These are phyloP conservation scores for Bombus superbus DNA, from an alignment of 1,140 invertebrate species.

Conservation along the genomic window DNA sequence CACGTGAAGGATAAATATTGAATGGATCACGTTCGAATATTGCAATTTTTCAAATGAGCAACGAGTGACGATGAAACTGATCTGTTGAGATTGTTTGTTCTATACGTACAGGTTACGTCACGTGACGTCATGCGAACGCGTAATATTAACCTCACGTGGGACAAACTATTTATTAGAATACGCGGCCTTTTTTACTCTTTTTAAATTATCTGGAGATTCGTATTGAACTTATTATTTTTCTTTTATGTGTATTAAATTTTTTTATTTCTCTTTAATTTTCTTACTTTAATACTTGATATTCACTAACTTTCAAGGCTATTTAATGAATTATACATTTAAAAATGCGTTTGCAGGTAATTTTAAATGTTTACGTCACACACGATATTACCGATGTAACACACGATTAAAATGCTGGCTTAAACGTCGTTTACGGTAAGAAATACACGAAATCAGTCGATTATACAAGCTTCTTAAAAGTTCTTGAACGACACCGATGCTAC, in stretches of 20 bases:
- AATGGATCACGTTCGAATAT: not conserved
- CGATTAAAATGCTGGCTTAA: not conserved
- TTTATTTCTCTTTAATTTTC: not conserved
- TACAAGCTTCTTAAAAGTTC: not conserved
- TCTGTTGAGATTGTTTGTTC: not conserved
- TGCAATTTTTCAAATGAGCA: too few relatives aligned
- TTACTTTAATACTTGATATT: not conserved
- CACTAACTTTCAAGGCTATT: not conserved
- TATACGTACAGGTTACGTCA: not conserved
- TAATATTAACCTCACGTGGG: not conserved
- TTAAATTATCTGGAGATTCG: not conserved
- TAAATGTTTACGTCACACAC: not conserved
- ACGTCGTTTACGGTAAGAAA: not conserved
- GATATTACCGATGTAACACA: too few relatives aligned
- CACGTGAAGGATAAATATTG: not conserved
- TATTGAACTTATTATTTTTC: too few relatives aligned
- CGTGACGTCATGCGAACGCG: not conserved
- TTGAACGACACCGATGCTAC: not conserved
- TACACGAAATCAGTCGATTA: not conserved
- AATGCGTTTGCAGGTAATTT: not conserved
- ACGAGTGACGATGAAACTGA: not conserved
- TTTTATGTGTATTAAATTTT: not conserved
- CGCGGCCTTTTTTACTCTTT: not conserved
- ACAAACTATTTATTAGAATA: not conserved
- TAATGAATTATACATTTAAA: not conserved